Conservation (phyloP, 2,888 invertebrate species). For the Stenolophus ochropezus region DNA sequence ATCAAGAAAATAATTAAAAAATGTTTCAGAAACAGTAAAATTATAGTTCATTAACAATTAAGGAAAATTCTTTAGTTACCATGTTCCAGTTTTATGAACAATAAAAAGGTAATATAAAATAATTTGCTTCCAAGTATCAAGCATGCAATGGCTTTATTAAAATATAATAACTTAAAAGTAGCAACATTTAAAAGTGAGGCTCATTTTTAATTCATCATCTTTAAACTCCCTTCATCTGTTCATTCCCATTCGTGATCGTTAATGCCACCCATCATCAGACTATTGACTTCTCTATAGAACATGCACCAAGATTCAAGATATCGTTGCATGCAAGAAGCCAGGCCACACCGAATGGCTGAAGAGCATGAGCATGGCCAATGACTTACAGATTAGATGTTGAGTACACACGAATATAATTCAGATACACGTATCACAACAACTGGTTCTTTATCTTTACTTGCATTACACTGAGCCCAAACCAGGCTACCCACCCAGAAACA, state of each 20-base stretch:
- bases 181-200: background rate
- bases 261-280: background rate
- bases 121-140: background rate
- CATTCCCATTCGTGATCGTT: slow-evolving; percentile 15
- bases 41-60: background rate
- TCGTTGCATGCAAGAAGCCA: background rate
- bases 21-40: background rate
- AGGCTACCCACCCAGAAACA: background rate
- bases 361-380: background rate
- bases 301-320: background rate
- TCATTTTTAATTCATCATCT: slow-evolving; percentile 1
- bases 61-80: background rate
- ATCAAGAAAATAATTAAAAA: background rate
- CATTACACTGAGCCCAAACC: too few species aligned
- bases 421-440: background rate
- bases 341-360: background rate
- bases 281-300: slow-evolving; percentile 13
- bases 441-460: background rate
- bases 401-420: background rate
- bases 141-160: slow-evolving; percentile 24
- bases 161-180: slow-evolving; percentile 1
- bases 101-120: background rate
- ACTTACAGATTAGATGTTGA: background rate
- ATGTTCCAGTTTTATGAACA: background rate
- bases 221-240: background rate